Percentiles rank a stretch among this genome's conserved stretches.
Conservation (phyloP, 2,888 invertebrate species). For the Epinotia bilunana region DNA sequence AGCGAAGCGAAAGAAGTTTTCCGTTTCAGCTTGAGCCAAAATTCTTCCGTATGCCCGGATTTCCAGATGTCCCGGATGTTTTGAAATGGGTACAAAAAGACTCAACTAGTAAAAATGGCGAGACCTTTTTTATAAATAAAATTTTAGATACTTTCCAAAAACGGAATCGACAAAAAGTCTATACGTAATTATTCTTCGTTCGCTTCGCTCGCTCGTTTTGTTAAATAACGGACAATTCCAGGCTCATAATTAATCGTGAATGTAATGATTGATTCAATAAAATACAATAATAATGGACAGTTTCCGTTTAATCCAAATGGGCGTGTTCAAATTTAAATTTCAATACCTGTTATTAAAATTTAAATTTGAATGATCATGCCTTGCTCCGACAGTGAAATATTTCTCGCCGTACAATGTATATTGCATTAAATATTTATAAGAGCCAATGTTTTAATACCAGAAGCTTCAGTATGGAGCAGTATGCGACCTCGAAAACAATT, state of each 20-base stretch:
- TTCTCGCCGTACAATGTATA: constrained; percentile 38
- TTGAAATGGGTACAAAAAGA: no score
- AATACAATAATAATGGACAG: background rate
- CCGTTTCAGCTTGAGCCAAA: no score
- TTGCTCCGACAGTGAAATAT: constrained; percentile 29
- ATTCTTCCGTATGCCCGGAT: no score
- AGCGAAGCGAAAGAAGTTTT: no score
- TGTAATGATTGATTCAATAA: background rate
- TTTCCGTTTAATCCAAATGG: background rate
- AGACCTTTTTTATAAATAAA: no score
- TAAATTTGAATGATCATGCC: constrained; percentile 32
- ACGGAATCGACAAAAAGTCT: no score
- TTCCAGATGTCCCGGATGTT: no score
- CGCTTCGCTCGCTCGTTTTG: no score
- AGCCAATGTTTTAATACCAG: constrained; percentile 40
- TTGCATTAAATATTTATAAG: constrained; percentile 46
- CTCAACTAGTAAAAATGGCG: no score
- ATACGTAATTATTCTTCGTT: no score
- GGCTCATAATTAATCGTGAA: background rate
- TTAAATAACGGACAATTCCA: background rate
- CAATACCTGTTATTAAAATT: constrained; percentile 35
- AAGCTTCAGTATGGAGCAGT: constrained; percentile 28
- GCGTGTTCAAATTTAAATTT: constrained; percentile 11
- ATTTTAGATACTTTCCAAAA: no score
- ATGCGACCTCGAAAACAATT: constrained; percentile 11